Evolutionary conservation across 2,888 invertebrate genomes (phyloP), one percentile per base, ranked within the genome.

Genomic region (Harpalus rufipes): DNA sequence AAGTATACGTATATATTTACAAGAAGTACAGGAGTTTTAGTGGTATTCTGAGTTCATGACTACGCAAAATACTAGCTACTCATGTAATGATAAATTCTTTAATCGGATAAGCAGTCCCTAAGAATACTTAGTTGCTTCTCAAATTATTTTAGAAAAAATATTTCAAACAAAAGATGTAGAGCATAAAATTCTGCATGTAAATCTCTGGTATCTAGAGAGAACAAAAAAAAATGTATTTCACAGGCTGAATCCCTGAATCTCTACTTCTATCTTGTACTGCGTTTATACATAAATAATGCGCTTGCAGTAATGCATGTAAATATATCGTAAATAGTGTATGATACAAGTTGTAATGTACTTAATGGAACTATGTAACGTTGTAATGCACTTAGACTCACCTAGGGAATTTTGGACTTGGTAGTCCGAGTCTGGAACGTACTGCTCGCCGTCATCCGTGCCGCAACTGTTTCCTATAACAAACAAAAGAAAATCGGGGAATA

Each of bases 381-480:
- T 56, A 56, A 68, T 74, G 72, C 72, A 74, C 8, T 21, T 68
- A 32, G 16, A 72, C 80, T 80, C 85, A 80, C 85, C 81, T 61
- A 80, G 81, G 81, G 80, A 85, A 72, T 87, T 86, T 63, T 86
- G 61, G 68, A 87, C 86, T 32, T 88, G 88, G 83, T 88, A 88
- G 86, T 89, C 90, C 79, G 91, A 90, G 87, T 92, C 92, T 32
- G 92, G 92, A 41, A 92, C 92, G 88, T 91, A 92, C 85, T 92
- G 92, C 87, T 92, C 92, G 87, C 92, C 92, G 87, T 92, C 92
- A 87, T 92, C 92, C 2, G 92, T 92, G 88, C 92, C 92, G 86
- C 92, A 93, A 87, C 92, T 92, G 87, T 91, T 92, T 82, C 92
- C 92, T 92, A 88, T 59, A 90, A 84, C 86, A 85, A 86, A 86